These are phyloP conservation scores for Siderastrea siderea DNA, from an alignment of 92 coral and sea anemone genomes.

Conservation along the genomic window DNA sequence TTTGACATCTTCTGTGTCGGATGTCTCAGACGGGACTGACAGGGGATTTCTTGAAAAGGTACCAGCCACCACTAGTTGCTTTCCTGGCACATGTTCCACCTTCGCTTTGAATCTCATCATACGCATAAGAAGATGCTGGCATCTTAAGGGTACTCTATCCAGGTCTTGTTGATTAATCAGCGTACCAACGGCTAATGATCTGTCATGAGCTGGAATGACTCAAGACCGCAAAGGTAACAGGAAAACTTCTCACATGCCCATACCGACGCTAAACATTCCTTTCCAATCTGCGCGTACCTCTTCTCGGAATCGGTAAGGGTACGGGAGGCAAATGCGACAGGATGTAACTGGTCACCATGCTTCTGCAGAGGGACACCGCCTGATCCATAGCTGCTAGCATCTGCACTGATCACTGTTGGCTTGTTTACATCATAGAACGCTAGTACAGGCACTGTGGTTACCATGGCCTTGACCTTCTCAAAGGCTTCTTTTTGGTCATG, in stretches of 20 bases:
- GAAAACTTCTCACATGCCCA: no score
- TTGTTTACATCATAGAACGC: conserved; percentile 29
- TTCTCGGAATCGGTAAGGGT: not conserved
- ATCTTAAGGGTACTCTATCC: conserved; percentile 45
- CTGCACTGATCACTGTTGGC: conserved; percentile 8
- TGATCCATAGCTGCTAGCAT: no score
- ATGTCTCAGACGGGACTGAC: not conserved
- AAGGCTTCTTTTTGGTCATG: no score
- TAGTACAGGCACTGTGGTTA: no score
- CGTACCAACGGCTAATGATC: conserved; percentile 78
- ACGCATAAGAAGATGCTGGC: conserved; percentile 71
- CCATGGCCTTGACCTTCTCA: no score
- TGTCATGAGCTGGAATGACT: conserved; percentile 48
- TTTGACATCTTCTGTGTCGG: conserved; percentile 16
- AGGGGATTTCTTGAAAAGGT: conserved; percentile 64
- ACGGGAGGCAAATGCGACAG: no score
- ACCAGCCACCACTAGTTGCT: no score
- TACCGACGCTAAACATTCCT: conserved; percentile 68
- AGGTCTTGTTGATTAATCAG: conserved; percentile 47
- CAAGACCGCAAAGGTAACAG: conserved; percentile 71
- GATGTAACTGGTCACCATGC: not conserved
- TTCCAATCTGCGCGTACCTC: conserved; percentile 54
- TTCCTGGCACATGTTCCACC: no score
- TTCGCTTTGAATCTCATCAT: no score
- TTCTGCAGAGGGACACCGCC: not conserved